These are phyloP conservation scores for Myotis pilosus DNA, from an alignment of 2,797 vertebrate species.

Conservation along the genomic window DNA sequence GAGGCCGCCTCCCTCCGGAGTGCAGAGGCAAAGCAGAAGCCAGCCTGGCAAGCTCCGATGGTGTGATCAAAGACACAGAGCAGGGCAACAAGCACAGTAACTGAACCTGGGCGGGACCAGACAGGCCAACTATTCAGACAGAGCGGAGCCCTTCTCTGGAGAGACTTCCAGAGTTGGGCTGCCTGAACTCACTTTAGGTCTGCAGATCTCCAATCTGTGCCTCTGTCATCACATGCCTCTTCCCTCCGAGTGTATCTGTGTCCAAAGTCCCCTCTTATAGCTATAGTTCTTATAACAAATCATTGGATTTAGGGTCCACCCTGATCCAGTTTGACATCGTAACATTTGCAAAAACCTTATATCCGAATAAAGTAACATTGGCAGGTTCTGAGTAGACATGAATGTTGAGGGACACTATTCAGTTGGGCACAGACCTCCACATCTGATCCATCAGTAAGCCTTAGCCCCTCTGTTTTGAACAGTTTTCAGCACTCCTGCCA, in stretches of 20 bases:
- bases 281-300: not conserved
- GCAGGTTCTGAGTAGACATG: not conserved
- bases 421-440: not conserved
- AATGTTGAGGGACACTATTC: not conserved
- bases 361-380: not conserved
- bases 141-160: not conserved
- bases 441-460: not conserved
- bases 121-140: not conserved
- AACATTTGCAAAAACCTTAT: not conserved
- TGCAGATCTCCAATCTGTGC: not conserved
- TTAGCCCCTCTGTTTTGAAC: not conserved
- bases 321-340: not conserved
- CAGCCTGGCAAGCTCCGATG: not conserved
- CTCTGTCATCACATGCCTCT: not conserved
- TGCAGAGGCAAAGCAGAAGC: not conserved
- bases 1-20: rapidly evolving
- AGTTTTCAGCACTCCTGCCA: not conserved
- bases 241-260: not conserved
- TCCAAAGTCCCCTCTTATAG: not conserved
- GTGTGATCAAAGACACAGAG: not conserved
- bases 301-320: not conserved
- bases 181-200: not conserved
- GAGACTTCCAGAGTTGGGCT: not conserved
- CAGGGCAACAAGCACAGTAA: not conserved
- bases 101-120: not conserved